phyloP scores from a whole-genome alignment of 2,888 invertebrate species.

The Limnephilus marmoratus region DNA sequence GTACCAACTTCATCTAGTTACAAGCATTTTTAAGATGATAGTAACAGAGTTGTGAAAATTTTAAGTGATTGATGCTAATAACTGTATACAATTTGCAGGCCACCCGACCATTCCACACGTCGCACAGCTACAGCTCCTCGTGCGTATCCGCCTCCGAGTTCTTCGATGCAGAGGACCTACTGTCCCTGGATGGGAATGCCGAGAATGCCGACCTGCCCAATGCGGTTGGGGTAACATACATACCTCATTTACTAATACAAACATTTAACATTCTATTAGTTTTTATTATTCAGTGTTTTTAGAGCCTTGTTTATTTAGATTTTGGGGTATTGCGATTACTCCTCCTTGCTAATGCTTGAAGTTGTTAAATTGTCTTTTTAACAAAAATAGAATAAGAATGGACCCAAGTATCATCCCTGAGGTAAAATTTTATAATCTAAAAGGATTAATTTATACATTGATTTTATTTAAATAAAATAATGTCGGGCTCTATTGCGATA shows the following conservation, averaged over 20 bases:
- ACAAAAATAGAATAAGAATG: background rate
- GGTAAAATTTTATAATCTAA: too few relatives aligned
- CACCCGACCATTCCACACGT: slow-evolving; percentile 79
- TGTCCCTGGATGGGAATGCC: slow-evolving; percentile 64
- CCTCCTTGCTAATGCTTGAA: too few relatives aligned
- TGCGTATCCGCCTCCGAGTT: slow-evolving; percentile 87
- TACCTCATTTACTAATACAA: background rate
- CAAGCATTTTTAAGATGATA: too few relatives aligned
- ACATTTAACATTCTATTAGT: background rate
- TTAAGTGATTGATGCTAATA: background rate
- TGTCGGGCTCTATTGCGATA: too few relatives aligned
- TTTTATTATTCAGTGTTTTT: background rate
- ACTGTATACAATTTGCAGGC: slow-evolving; percentile 69
- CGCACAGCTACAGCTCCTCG: slow-evolving; percentile 86
- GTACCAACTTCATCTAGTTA: too few relatives aligned
- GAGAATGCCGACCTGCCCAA: slow-evolving; percentile 59
- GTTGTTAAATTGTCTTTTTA: background rate
- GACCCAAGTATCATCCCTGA: background rate
- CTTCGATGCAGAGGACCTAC: slow-evolving; percentile 86
- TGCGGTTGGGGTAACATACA: slow-evolving; percentile 58
- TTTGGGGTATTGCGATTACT: too few relatives aligned
- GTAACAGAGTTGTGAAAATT: background rate
- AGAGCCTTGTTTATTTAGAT: too few relatives aligned
- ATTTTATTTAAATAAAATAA: too few relatives aligned
- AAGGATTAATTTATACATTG: too few relatives aligned